Evolutionary conservation across 2,797 vertebrate species (phyloP), one percentile per base, ranked within the genome.

Genomic region (Cyprinella venusta): DNA sequence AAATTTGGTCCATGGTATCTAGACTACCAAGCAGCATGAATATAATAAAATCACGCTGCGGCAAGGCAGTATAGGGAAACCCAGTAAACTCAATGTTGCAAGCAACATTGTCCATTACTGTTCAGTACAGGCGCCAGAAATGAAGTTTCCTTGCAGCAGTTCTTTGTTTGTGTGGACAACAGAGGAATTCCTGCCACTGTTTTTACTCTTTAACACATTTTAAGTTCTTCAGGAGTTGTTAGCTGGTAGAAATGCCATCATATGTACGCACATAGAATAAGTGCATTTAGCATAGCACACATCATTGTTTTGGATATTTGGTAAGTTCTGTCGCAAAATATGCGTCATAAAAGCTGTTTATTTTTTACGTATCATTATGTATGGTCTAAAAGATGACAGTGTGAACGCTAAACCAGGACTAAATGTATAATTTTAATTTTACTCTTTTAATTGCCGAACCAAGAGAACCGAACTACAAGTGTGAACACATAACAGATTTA

Each of bases 401-500:
- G 59, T 30, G 59, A 63, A 30, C 1, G 2, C 13, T 16, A 16
- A 30, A 56, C n/a, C 13, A 30, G 6, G 26, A 63, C 61, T 26
- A 16, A 63, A 63, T 30, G 13, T 63, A 15, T 63, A 0, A 63
- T 30, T 63, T 63, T 33, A 33, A 33, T 33, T 33, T 33, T 33
- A 33, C 2, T 63, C 56, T 30, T 63, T 30, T 15, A 16, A n/a
- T 8, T n/a, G n/a, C 54, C 4, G 8, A 56, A 56, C 54, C 21
- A 10, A 56, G 54, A 56, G 54, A 56, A 56, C 21, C 21, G 0
- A n/a, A 12, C 21, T 12, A 56, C 54, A 56, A 56, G n/a, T 30
- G 6, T 16, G 24, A 63, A 63, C 26, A 16, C 65, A 85, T 79
- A 63, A 30, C 33, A 40, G 9, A 52, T 83, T 33, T 10, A 48